Evolutionary conservation across 2,797 vertebrate genomes (phyloP), one percentile per base, ranked within the genome.

Genomic region (Momotus momota): DNA sequence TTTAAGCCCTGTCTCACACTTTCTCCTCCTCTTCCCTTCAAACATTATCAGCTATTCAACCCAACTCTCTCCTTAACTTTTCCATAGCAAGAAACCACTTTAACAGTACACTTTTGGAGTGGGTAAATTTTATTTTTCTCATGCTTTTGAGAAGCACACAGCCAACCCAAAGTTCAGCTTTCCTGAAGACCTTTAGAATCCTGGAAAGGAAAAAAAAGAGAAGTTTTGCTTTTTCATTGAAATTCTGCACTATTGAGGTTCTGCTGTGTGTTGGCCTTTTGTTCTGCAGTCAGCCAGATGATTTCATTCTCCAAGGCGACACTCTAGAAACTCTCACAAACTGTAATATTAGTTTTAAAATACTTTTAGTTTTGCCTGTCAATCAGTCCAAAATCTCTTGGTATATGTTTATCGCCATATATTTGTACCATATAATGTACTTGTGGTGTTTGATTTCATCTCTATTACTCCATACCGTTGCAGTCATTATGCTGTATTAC

Each of bases 151-250:
- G 74, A 79, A 67, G 12, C 18, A 27, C 6, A 27, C 5, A 57
- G 31, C 3, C 13, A 25, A 5, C 7, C 2, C 14, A 74, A 70
- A 8, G 81, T 48, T 61, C 43, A 73, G 52, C 23, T 93, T 83
- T 89, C 13, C 26, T 66, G 43, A 71, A 89, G 31, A 55, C 2
- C 22, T 77, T 31, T 14, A 65, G 12, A 62, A 35, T 49, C 29
- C 10, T 41, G 5, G 6, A 66, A 82, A 84, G 9, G 1, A 43
- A 49, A 35, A 54, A n/a, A 15, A 33, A 3, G 22, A 13, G 0
- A 20, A 0, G 0, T 8, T 64, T 90, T 49, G 11, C 1, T 14
- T 61, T 75, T 52, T 29, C 7, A 1, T 86, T 73, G 51, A 27
- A 54, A 51, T 78, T 74, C 22, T 31, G 29, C 13, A 12, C 1